A percentile compares a stretch with the other conserved stretches of the same genome.
Evolutionary conservation across 2,797 vertebrate genomes (phyloP).

Genomic region (Epinephelus awoara): DNA sequence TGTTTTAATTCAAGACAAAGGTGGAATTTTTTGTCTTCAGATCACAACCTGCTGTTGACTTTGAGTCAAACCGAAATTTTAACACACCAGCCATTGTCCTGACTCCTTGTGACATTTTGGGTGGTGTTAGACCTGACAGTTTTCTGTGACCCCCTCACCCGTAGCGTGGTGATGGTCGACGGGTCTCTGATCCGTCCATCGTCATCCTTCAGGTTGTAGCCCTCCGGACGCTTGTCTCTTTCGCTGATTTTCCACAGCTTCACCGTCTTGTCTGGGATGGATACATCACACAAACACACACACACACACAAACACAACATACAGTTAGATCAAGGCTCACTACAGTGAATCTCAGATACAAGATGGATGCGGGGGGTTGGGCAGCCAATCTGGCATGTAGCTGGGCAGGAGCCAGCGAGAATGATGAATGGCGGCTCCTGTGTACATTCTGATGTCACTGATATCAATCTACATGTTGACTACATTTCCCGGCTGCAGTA

Average conservation of each 20-base stretch:
- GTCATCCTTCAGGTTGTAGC: constrained; percentile 98
- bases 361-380: constrained; percentile 72
- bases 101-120: not conserved
- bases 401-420: constrained; percentile 79
- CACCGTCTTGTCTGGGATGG: constrained; percentile 92
- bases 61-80: not conserved
- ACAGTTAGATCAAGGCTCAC: constrained; percentile 56
- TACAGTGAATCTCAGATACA: constrained; percentile 61
- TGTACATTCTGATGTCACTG: constrained; percentile 66
- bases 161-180: constrained; percentile 93
- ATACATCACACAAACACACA: constrained; percentile 50
- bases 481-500: constrained; percentile 53
- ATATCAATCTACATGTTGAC: constrained; percentile 79
- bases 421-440: constrained; percentile 73
- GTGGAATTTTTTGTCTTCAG: not conserved
- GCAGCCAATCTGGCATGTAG: constrained; percentile 81
- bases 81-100: not conserved
- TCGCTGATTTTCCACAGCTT: constrained; percentile 99
- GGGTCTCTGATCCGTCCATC: constrained; percentile 96
- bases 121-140: not conserved
- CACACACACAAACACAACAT: constrained; percentile 35
- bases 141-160: constrained; percentile 84
- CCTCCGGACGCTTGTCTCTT: constrained; percentile 96
- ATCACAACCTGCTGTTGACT: constrained; percentile 11
- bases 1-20: not conserved